Base-by-base conservation (phyloP, 2,797 vertebrate species). In the Darevskia mixta region DNA sequence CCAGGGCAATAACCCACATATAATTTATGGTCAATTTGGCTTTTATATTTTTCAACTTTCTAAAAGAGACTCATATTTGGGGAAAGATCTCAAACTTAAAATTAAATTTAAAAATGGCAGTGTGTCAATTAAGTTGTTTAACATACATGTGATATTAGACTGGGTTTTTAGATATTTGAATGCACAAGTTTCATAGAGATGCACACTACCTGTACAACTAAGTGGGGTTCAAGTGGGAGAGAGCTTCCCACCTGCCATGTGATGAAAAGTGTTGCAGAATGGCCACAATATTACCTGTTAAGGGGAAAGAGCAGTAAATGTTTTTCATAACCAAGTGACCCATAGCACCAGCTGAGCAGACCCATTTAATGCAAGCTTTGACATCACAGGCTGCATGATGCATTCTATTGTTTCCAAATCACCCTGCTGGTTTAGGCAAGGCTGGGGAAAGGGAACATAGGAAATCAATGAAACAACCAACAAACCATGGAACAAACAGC, bases 151-250 rank as follows among this genome's bases (percentile, higher is more conserved):
- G 49, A 55, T 55, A 55, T 82, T 90, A 29, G 84, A 87, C 55
- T 92, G 90, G 13, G 92, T 91, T 80, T 87, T 94, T 85, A 93
- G 61, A 82, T 93, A 91, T 69, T 93, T 89, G 88, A 72, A 85
- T 20, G 91, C 90, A 18, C 93, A 82, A 25, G 91, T 93, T 67
- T 89, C 94, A 92, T 92, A 94, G 85, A 94, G 58, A 93, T 85
- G 69, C 79, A 35, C n/a, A 94, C 92, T 69, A 91, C 35, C 35
- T 35, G 35, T 35, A 35, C 84, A 1, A 79, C 81, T 61, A 95
- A 84, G 66, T 94, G 92, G 64, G 91, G 93, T 5, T 79, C 88
- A 91, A 93, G 23, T 93, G 91, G 18, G 89, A 94, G 86, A 95
- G 94, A 10, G 88, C 89, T 92, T 94, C 94, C 64, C 84, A 69